phyloP scores from a whole-genome alignment of 2,797 vertebrate species.

The Brachymystax lenok region DNA sequence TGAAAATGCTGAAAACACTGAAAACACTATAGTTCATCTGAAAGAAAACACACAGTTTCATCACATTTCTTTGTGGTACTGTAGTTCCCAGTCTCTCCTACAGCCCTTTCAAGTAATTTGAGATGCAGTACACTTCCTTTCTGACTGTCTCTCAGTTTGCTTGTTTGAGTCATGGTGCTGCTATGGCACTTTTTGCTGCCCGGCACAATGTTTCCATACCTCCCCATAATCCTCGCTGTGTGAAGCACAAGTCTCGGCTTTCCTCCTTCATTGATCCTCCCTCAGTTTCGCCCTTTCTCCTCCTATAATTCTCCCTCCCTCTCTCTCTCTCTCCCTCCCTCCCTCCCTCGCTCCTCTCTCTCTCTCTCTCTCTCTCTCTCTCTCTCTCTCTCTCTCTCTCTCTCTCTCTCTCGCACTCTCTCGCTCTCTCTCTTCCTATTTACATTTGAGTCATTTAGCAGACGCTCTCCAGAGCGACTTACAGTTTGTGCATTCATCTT shows the following conservation, averaged over 20 bases:
- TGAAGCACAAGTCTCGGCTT: slow-evolving; percentile 26
- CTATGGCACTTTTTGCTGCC: slow-evolving; percentile 35
- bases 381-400: too few relatives aligned
- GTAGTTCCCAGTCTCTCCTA: too few relatives aligned
- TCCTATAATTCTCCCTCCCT: slow-evolving; percentile 9
- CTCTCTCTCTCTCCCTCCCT: not conserved
- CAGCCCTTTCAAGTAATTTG: not conserved
- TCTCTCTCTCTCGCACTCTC: too few relatives aligned
- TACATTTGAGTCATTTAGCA: too few relatives aligned
- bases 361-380: too few relatives aligned
- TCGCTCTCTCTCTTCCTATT: too few relatives aligned
- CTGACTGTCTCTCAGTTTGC: slow-evolving; percentile 27
- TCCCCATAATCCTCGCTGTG: slow-evolving; percentile 38
- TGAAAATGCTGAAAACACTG: too few relatives aligned
- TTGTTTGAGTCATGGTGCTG: slow-evolving; percentile 26
- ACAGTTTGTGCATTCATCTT: too few relatives aligned
- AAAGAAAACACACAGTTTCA: too few relatives aligned
- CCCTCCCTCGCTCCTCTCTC: not conserved
- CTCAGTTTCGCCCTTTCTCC: not conserved
- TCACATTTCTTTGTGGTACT: too few relatives aligned
- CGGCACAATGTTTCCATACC: slow-evolving; percentile 53
- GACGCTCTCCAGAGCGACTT: too few relatives aligned
- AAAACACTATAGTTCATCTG: too few relatives aligned
- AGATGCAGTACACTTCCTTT: not conserved
- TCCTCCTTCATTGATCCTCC: slow-evolving; percentile 29